Evolutionary conservation across 2,888 invertebrate species (phyloP), one percentile per base, ranked within the genome.

Genomic region (Idaea aversata): DNA sequence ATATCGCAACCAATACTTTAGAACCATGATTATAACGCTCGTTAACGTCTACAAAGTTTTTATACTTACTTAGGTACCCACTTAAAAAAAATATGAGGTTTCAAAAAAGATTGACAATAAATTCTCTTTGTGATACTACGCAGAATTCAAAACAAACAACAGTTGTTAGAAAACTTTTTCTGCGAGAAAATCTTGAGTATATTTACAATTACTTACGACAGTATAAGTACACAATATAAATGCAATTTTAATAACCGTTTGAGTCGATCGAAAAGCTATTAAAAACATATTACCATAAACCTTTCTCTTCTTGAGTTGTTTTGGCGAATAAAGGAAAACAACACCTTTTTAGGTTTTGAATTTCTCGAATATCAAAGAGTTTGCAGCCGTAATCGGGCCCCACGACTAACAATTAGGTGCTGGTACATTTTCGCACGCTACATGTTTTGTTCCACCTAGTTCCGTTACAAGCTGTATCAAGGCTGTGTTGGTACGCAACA

Each of bases 391-490:
- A 67, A 69, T 68, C 67, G 64, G 65, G 68, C 67, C 63, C 25
- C 68, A 65, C 68, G 61, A 65, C 63, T 65, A 61, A 65, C 68
- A 66, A 68, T 66, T 65, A 64, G 59, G 62, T 65, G 57, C 65
- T 65, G 65, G 61, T 67, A 67, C 67, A 67, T 70, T 70, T 73
- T 70, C 70, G 72, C 76, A 75, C 73, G 73, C 75, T 70, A 73
- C 72, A 71, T 76, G 71, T 69, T 77, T 78, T 77, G 76, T 76
- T 72, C 72, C 70, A 74, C 71, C 72, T 71, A 66, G 66, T 68
- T 69, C 70, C 67, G 73, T 73, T 71, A 47, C 61, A 70, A 67
- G 67, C 57, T 59, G 65, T 68, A 71, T 70, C 77, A 78, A 78
- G 78, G 78, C 72, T 75, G 65, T 61, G 63, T 67, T 64, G 69